Evolutionary conservation across 2,888 invertebrate genomes (phyloP).

Genomic region (Antheraea yamamai): DNA sequence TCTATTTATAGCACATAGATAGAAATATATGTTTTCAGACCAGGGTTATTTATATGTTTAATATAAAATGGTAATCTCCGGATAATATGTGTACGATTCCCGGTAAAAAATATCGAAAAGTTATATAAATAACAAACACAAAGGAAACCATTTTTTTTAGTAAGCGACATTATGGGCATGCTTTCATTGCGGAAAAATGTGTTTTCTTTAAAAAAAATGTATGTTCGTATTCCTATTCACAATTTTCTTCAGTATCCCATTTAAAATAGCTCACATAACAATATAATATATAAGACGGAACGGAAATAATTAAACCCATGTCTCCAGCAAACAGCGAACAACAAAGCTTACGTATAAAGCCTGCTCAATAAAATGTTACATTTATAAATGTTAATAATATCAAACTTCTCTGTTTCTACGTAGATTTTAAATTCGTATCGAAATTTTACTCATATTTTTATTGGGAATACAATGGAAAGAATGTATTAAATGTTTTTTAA

Average conservation of each 20-base stretch:
- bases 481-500: no score
- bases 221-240: not conserved
- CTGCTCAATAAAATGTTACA: not conserved
- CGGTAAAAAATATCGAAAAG: not conserved
- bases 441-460: no score
- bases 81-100: not conserved
- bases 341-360: not conserved
- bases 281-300: not conserved
- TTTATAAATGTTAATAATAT: no score
- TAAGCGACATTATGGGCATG: not conserved
- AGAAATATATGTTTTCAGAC: not conserved
- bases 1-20: no score
- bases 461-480: no score
- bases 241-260: not conserved
- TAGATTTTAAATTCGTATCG: no score
- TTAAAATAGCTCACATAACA: not conserved
- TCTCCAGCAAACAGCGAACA: not conserved
- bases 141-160: not conserved
- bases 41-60: not conserved
- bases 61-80: not conserved
- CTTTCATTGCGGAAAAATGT: not conserved
- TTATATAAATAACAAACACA: constrained; percentile 7
- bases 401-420: no score
- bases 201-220: not conserved
- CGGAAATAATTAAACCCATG: constrained; percentile 7